Evolutionary conservation across 1,140 invertebrate species (phyloP).

Genomic region (Scaptomyza montana): DNA sequence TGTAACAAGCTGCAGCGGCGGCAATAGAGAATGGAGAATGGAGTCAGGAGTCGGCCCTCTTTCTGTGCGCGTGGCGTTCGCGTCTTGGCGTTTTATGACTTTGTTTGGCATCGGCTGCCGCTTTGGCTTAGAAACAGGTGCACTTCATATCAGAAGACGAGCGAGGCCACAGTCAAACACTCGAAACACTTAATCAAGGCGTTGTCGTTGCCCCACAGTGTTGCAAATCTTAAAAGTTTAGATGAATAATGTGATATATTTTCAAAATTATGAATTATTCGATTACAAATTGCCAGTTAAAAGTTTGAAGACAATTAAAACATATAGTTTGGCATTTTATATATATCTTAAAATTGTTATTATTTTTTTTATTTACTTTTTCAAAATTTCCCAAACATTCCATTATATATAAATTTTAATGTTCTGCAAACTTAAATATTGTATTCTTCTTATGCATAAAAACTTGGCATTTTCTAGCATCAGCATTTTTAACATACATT

Average conservation of each 20-base stretch:
- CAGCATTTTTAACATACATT: neutral
- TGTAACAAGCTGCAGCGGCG: constrained; percentile 5
- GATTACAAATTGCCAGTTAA: no score
- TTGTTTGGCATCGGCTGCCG: constrained; percentile 68
- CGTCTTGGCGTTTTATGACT: constrained; percentile 76
- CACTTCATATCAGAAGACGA: constrained; percentile 73
- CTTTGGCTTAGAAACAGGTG: constrained; percentile 75
- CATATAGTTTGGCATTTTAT: no score
- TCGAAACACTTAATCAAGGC: constrained; percentile 80
- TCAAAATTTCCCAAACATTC: no score
- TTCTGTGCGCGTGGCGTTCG: constrained; percentile 59
- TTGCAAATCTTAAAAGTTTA: neutral
- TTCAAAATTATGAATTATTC: no score
- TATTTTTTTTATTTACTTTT: no score
- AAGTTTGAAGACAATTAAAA: no score
- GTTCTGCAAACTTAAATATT: no score
- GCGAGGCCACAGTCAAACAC: constrained; percentile 55
- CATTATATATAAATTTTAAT: no score
- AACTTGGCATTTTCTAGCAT: no score
- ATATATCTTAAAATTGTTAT: no score
- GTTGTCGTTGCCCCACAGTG: constrained; percentile 63
- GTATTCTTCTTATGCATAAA: no score
- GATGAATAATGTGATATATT: no score
- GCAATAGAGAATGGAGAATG: neutral
- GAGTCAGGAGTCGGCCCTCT: constrained; percentile 29